These are phyloP conservation scores for Hipposideros larvatus DNA, from an alignment of 2,797 vertebrate genomes.

Conservation along the genomic window DNA sequence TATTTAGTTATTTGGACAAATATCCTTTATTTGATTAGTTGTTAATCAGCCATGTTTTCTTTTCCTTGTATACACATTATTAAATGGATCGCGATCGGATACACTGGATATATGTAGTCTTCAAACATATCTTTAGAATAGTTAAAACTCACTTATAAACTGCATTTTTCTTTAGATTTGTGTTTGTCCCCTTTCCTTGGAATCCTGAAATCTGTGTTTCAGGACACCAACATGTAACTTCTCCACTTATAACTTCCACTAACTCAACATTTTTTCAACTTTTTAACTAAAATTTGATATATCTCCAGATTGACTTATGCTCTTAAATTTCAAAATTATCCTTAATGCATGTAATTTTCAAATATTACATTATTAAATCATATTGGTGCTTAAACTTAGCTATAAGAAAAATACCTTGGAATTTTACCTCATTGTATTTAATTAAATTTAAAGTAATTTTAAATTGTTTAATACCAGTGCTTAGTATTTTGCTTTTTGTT, in stretches of 20 bases:
- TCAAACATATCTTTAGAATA: neutral
- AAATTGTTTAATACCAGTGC: neutral
- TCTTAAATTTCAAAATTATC: constrained; percentile 38
- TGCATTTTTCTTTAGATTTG: neutral
- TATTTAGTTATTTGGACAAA: neutral
- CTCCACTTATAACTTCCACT: neutral
- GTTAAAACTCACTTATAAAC: neutral
- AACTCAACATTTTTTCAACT: neutral
- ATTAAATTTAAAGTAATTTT: constrained; percentile 38
- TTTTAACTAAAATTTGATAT: neutral
- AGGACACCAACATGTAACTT: neutral
- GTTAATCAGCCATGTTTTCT: neutral
- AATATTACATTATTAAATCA: neutral
- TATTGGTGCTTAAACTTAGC: neutral
- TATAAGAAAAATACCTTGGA: constrained; percentile 8
- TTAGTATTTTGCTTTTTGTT: constrained; percentile 39
- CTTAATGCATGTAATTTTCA: neutral
- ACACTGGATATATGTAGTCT: neutral
- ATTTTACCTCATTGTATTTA: neutral
- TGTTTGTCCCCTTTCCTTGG: neutral
- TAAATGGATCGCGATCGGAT: neutral
- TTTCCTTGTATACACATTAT: neutral
- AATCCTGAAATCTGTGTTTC: neutral
- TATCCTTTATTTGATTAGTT: neutral
- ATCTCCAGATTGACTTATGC: neutral